phyloP scores from a whole-genome alignment of 2,797 vertebrate genomes.

The Zalophus californianus region DNA sequence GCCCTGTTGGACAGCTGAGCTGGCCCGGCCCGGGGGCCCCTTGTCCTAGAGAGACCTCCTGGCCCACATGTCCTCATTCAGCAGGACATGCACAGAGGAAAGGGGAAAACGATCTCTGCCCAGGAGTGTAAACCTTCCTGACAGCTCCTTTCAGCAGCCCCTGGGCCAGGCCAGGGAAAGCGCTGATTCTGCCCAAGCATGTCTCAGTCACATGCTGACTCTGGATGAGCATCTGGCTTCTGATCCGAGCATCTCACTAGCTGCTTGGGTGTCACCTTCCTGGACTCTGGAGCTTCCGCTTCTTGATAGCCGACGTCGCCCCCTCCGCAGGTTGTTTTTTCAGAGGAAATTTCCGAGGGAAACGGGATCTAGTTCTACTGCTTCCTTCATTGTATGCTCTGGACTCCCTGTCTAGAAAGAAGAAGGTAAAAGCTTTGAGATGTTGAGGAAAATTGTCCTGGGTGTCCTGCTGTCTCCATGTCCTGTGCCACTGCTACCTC shows the following conservation, averaged over 20 bases:
- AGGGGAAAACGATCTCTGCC: background rate
- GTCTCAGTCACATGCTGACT: background rate
- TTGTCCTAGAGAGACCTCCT: background rate
- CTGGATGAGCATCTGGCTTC: background rate
- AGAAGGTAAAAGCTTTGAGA: background rate
- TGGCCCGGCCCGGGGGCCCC: background rate
- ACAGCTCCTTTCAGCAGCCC: slow-evolving; percentile 16
- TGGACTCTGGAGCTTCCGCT: background rate
- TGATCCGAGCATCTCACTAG: background rate
- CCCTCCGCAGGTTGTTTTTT: slow-evolving; percentile 2
- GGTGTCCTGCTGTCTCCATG: background rate
- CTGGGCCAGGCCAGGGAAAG: background rate
- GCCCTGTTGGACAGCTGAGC: background rate
- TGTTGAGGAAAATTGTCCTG: background rate
- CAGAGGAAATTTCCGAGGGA: slow-evolving; percentile 51
- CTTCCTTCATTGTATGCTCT: slow-evolving; percentile 4
- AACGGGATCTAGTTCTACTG: slow-evolving; percentile 48
- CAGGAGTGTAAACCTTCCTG: slow-evolving; percentile 25
- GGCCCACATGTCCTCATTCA: slow-evolving; percentile 24
- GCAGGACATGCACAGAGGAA: background rate
- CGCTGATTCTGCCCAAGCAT: slow-evolving; percentile 33
- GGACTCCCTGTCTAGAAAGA: slow-evolving; percentile 12
- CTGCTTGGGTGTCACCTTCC: background rate
- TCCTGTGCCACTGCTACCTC: background rate
- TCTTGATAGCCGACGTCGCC: background rate